A percentile compares a stretch with the other conserved stretches of the same genome.
phyloP scores from a whole-genome alignment of 2,113 vertebrate species.

The Hassar affinis region DNA sequence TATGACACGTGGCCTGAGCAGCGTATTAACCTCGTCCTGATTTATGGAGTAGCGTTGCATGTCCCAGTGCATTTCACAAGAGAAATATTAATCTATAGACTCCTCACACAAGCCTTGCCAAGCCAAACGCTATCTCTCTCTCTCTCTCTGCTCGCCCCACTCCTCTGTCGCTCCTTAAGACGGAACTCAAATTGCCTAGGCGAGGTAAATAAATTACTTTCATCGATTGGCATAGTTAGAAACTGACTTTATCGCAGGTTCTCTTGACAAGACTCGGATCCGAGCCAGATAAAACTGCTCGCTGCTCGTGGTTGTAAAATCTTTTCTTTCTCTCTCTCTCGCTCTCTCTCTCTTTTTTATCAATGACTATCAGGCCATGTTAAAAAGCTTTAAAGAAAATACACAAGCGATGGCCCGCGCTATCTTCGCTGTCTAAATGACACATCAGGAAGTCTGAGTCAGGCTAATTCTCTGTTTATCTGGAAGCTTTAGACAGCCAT shows the following conservation, averaged over 20 bases:
- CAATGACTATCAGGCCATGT: slow-evolving; percentile 65
- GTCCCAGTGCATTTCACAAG: slow-evolving; percentile 66
- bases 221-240: slow-evolving; percentile 75
- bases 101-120: slow-evolving; percentile 60
- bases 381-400: slow-evolving; percentile 55
- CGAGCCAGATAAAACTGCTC: slow-evolving; percentile 58
- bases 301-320: slow-evolving; percentile 50
- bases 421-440: slow-evolving; percentile 27
- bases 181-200: slow-evolving; percentile 69
- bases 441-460: slow-evolving; percentile 37
- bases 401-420: slow-evolving; percentile 24
- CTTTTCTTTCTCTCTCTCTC: slow-evolving; percentile 31
- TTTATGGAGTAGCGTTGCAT: slow-evolving; percentile 73
- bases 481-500: slow-evolving; percentile 37
- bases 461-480: slow-evolving; percentile 36
- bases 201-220: slow-evolving; percentile 79
- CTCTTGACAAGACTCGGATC: slow-evolving; percentile 74
- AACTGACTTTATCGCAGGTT: slow-evolving; percentile 76
- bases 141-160: slow-evolving; percentile 32
- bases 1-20: slow-evolving; percentile 21
- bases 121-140: slow-evolving; percentile 64
- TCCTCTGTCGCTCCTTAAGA: slow-evolving; percentile 57
- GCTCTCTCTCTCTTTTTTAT: slow-evolving; percentile 44
- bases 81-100: slow-evolving; percentile 75
- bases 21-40: slow-evolving; percentile 71